phyloP scores from a whole-genome alignment of 2,888 invertebrate genomes.

The Rhimphoctona megacephalus region DNA sequence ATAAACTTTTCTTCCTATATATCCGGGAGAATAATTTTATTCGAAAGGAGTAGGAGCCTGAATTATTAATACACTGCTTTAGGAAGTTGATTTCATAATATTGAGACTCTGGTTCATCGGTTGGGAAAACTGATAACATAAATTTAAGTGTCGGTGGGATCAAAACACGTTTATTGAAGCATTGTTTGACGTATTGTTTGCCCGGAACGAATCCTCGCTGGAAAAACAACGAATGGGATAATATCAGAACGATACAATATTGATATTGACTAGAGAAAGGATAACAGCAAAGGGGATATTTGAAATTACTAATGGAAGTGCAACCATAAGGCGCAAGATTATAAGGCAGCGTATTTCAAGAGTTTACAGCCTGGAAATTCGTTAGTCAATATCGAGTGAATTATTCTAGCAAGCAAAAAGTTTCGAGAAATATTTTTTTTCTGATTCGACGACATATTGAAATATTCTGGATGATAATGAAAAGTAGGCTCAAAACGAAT shows the following conservation, averaged over 20 bases:
- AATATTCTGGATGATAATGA: too few species aligned
- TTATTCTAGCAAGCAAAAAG: too few species aligned
- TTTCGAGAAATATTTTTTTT: too few species aligned
- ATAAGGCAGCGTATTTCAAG: too few species aligned
- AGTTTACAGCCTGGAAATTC: too few species aligned
- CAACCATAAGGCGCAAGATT: too few species aligned
- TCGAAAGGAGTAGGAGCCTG: background rate
- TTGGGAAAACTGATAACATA: constrained; percentile 15
- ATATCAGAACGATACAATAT: background rate
- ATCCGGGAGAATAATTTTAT: background rate
- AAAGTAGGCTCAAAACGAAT: too few species aligned
- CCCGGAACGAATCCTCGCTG: background rate
- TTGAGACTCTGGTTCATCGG: background rate
- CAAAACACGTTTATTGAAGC: background rate
- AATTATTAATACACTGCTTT: background rate
- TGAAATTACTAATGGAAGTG: too few species aligned
- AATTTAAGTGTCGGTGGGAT: background rate
- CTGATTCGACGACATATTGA: too few species aligned
- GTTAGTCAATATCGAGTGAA: too few species aligned
- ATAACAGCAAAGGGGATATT: background rate
- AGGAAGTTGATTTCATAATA: background rate
- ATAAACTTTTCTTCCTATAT: background rate
- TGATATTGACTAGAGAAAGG: background rate
- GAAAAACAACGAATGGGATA: background rate
- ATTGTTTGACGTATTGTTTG: background rate